Evolutionary conservation across 2,797 vertebrate genomes (phyloP), one percentile per base, ranked within the genome.

Genomic region (Lates japonicus): DNA sequence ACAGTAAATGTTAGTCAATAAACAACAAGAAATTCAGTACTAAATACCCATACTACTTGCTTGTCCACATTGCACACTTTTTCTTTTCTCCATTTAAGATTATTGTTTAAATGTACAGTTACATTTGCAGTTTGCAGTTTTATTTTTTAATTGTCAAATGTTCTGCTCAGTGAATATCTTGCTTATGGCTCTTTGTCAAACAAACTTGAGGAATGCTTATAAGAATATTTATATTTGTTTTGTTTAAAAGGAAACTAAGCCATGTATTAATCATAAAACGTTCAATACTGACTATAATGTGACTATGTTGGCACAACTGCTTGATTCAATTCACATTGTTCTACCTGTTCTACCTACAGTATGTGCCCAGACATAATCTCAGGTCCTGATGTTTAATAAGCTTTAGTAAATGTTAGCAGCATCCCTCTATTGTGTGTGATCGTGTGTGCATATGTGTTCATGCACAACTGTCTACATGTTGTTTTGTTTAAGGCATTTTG

Each of bases 401-500:
- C 7, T 19, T 60, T 52, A 75, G 14, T 12, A 39, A 39, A 44
- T 2, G 33, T 13, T 66, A 41, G 48, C 49, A 35, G 7, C 16
- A 29, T 66, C 41, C 14, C 17, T 29, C 16, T 49, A 22, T 29
- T 69, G 63, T 49, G 20, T 60, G 72, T 57, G 49, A 49, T 14
- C 52, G 64, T 54, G 5, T 72, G 71, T 65, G 49, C 16, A 29
- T 58, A 25, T 49, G 33, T n/a, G 11, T 60, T 25, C 5, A 17
- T 67, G 63, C 63, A 25, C 52, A 57, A 25, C 20, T 31, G 7
- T 44, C 66, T 44, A 83, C 70, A 89, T 87, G 65, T 57, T 88
- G 80, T 82, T 87, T 84, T 78, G 57, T 81, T 85, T 73, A 72
- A 74, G 22, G 12, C 29, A 13, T 42, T 76, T 51, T 64, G 65